A percentile compares a stretch with the other conserved stretches of the same genome.
Conservation (phyloP, 2,113 vertebrate genomes). For the Montifringilla adamsi region DNA sequence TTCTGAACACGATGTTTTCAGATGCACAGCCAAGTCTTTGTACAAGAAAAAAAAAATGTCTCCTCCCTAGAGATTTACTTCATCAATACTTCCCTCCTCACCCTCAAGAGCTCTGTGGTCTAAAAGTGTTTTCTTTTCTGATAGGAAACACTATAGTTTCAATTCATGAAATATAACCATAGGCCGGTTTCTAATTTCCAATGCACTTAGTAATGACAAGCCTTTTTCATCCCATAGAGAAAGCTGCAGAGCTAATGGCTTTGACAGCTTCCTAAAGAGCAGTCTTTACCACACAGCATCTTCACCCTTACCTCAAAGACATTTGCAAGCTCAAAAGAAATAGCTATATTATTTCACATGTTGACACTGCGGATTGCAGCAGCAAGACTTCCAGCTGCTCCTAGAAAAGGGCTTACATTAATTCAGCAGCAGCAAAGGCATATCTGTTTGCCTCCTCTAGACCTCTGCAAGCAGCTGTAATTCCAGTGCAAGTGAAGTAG, state of each 20-base stretch:
- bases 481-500: background rate
- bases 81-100: rapidly evolving
- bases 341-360: background rate
- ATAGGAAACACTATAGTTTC: background rate
- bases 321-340: background rate
- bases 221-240: background rate
- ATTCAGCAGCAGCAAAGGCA: background rate
- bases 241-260: background rate
- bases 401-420: background rate
- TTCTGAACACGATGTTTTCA: background rate
- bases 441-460: background rate
- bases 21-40: background rate
- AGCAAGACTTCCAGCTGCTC: background rate
- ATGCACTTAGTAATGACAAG: background rate
- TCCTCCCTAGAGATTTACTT: background rate
- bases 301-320: background rate
- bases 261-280: background rate
- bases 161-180: background rate
- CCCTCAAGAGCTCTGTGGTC: background rate
- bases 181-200: background rate
- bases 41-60: background rate
- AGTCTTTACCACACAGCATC: background rate
- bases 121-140: background rate
- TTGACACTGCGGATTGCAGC: background rate
- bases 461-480: background rate